Conservation (phyloP, 2,113 vertebrate species). For the Xiphorhynchus elegans region DNA sequence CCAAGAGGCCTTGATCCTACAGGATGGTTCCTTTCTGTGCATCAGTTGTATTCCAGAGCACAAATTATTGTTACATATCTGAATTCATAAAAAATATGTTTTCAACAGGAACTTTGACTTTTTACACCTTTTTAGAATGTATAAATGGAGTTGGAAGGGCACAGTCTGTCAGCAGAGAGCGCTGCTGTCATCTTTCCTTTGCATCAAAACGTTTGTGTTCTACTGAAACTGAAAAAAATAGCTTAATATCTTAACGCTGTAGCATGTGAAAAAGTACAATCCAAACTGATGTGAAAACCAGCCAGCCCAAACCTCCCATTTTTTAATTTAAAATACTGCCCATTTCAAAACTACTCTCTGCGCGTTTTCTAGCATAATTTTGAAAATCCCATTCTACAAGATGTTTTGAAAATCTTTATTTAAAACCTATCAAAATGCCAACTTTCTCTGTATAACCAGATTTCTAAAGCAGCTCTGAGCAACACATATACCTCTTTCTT, state of each 20-base stretch:
- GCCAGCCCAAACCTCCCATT: not conserved
- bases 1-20: rapidly evolving
- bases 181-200: not conserved
- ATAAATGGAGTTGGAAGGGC: not conserved
- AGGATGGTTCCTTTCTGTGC: not conserved
- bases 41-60: not conserved
- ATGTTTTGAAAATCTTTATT: not conserved
- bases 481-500: not conserved
- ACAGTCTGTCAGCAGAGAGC: not conserved
- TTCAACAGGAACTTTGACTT: not conserved
- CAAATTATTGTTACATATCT: not conserved
- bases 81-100: not conserved
- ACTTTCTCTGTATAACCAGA: not conserved
- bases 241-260: not conserved
- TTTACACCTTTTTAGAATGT: not conserved
- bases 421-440: not conserved
- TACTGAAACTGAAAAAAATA: not conserved
- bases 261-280: not conserved
- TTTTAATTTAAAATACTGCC: not conserved
- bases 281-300: not conserved
- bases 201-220: not conserved
- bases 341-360: not conserved
- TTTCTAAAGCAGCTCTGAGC: not conserved
- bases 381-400: not conserved
- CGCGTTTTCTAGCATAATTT: not conserved